These are phyloP conservation scores for Theristicus caerulescens DNA, from an alignment of 2,113 vertebrate species.

Conservation along the genomic window DNA sequence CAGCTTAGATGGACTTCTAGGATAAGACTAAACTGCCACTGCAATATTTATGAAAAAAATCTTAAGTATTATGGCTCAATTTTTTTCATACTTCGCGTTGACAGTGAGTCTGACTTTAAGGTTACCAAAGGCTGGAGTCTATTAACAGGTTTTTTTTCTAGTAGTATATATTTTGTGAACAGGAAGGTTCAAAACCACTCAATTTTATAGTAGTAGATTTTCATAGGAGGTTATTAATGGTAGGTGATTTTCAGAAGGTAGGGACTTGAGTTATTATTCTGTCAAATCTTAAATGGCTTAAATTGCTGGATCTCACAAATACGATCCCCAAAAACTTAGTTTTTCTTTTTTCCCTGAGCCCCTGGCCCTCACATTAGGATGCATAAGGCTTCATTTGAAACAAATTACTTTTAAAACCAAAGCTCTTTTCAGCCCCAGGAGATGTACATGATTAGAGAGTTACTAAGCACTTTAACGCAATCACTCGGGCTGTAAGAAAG, in stretches of 20 bases:
- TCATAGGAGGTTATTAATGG: not conserved
- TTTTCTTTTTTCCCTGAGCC: not conserved
- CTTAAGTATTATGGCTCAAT: not conserved
- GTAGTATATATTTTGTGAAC: not conserved
- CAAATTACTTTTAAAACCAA: conserved; percentile 30
- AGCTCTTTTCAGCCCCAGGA: not conserved
- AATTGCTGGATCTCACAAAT: not conserved
- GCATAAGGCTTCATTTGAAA: conserved; percentile 8
- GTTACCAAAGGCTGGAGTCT: not conserved
- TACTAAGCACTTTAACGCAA: conserved; percentile 7
- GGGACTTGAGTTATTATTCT: not conserved
- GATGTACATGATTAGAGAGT: conserved; percentile 20
- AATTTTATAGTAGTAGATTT: not conserved
- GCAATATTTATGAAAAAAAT: not conserved
- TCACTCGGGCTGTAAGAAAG: not conserved
- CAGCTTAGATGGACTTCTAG: not conserved
- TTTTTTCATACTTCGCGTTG: not conserved
- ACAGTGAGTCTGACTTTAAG: not conserved
- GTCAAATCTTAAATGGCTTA: not conserved
- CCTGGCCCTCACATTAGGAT: not conserved
- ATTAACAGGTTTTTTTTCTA: not conserved
- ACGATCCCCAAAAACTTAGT: not conserved
- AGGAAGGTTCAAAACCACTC: not conserved
- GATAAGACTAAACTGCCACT: not conserved
- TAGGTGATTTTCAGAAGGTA: not conserved